Conservation (phyloP, 2,113 vertebrate species). For the Pelecanoides urinatrix region DNA sequence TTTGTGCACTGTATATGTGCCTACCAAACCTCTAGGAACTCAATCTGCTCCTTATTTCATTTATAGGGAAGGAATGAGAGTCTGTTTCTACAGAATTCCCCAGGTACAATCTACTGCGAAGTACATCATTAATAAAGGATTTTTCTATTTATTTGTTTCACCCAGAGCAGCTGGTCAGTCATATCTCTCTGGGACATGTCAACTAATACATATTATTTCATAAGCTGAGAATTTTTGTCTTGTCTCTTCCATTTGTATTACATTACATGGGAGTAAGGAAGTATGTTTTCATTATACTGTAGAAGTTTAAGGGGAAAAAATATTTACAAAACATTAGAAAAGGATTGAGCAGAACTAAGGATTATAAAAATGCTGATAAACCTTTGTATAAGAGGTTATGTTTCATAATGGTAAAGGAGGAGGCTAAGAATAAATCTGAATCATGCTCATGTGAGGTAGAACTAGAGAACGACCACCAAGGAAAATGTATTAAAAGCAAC, state of each 20-base stretch:
- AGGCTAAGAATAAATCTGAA: slow-evolving; percentile 18
- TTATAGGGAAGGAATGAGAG: background rate
- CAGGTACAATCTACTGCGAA: background rate
- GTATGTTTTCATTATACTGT: background rate
- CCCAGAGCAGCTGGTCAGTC: slow-evolving; percentile 42
- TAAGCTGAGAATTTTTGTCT: slow-evolving; percentile 40
- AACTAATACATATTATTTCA: slow-evolving; percentile 49
- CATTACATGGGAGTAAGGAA: background rate
- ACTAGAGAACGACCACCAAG: background rate
- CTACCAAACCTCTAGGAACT: background rate
- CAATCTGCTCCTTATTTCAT: background rate
- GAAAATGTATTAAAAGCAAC: slow-evolving; percentile 20
- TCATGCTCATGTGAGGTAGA: background rate
- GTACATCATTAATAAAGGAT: slow-evolving; percentile 43
- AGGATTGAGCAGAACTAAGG: background rate
- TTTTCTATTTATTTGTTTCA: slow-evolving; percentile 49
- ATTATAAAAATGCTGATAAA: background rate
- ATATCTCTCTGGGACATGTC: slow-evolving; percentile 22
- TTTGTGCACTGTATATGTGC: background rate
- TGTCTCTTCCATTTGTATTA: slow-evolving; percentile 16
- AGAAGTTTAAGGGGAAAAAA: background rate
- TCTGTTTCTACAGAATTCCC: background rate
- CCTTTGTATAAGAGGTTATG: background rate
- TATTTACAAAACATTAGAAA: background rate
- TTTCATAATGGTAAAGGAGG: background rate